Base-by-base conservation (phyloP, 2,797 vertebrate species). In the Euphonia xanthogaster region DNA sequence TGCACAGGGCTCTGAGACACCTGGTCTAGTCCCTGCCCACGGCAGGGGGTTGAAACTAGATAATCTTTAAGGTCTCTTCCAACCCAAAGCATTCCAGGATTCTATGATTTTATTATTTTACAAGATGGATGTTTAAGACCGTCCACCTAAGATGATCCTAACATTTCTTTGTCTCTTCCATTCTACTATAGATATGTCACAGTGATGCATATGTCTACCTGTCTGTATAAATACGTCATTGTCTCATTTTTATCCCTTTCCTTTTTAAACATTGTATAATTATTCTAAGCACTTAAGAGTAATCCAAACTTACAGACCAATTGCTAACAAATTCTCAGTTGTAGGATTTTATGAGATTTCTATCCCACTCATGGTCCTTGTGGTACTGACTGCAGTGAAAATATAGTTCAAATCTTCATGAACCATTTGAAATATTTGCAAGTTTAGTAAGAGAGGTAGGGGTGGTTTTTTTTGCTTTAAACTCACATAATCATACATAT, bases 171-270 rank as follows among this genome's bases (percentile, higher is more conserved):
- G 2, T 42, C 37, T 60, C 5, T 60, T 72, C 51, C 3, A 1
- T 47, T 82, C 23, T 35, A 0, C 33, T 57, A 0, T 6, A 40
- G 14, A 6, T 57, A 8, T 1, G 9, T 35, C 1, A 2, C 15
- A 30, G 47, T 20, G n/a, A n/a, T 42, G 14, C 14, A 1, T 31
- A 10, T 55, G 7, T 42, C 33, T 53, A 27, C 53, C 15, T 40
- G 25, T 74, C 25, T 48, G 35, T 27, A 14, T 14, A 61, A 60
- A 55, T 16, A 8, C 1, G 3, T 7, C 1, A 7, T 78, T 54
- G 19, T 53, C 30, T 70, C 10, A 6, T 70, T 35, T 39, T 83
- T 62, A 62, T 66, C 20, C 8, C 39, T 47, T 47, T 77, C 5
- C 9, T 54, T 79, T 80, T 78, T 22, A 63, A 48, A 61, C 24